These are phyloP conservation scores for Cotesia glomerata DNA, from an alignment of 1,140 invertebrate species.

Conservation along the genomic window DNA sequence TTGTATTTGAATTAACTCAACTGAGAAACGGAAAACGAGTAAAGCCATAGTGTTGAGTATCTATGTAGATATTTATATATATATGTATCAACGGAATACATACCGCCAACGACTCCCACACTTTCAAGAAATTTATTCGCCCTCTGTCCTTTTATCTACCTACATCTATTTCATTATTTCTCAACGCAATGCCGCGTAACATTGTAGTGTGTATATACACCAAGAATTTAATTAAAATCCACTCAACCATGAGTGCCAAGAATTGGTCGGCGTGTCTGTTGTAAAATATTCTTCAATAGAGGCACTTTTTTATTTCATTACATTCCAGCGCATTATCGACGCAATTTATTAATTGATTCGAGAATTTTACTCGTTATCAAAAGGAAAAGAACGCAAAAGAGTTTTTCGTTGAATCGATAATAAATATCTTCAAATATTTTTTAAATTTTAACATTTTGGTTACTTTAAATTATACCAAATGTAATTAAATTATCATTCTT, in stretches of 20 bases:
- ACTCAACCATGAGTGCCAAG: conserved; percentile 1
- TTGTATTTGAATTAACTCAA: not conserved
- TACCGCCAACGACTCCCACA: not conserved
- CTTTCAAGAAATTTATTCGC: conserved; percentile 14
- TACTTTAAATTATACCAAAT: no score
- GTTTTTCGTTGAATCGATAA: no score
- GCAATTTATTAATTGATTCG: no score
- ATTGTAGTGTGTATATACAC: conserved; percentile 22
- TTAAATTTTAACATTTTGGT: no score
- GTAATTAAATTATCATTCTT: no score
- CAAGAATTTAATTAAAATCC: conserved; percentile 51
- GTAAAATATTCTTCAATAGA: not conserved
- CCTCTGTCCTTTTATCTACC: not conserved
- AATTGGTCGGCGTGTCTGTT: not conserved
- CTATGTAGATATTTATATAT: not conserved
- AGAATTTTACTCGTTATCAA: no score
- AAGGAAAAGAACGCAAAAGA: no score
- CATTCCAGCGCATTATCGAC: not conserved
- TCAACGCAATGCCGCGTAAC: conserved; percentile 23
- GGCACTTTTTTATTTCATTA: not conserved
- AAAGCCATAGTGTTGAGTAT: not conserved
- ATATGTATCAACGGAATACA: not conserved
- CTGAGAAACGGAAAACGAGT: not conserved
- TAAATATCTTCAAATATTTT: no score
- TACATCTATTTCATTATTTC: conserved; percentile 32